Evolutionary conservation across 2,797 vertebrate genomes (phyloP).

Genomic region (Pempheris klunzingeri): DNA sequence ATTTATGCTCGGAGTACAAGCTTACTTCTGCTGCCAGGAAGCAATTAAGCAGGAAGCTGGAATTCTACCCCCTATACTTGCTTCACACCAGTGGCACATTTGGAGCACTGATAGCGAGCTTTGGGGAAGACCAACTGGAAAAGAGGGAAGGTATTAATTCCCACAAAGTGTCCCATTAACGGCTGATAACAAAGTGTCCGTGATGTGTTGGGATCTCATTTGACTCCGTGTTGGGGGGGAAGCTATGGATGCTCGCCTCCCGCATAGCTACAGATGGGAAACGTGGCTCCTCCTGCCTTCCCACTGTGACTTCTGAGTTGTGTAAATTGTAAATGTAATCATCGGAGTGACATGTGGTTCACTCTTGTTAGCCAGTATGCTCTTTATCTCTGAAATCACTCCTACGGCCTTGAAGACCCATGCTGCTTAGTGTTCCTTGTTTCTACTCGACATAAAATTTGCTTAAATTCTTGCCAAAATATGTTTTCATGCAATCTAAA

Average conservation of each 20-base stretch:
- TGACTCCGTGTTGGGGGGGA: conserved; percentile 46
- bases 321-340: conserved; percentile 19
- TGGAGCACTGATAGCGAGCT: conserved; percentile 54
- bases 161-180: conserved; percentile 66
- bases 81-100: conserved; percentile 50
- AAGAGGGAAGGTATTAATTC: conserved; percentile 54
- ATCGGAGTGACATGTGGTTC: conserved; percentile 1
- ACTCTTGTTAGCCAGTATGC: not conserved
- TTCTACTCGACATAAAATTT: not conserved
- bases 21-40: conserved; percentile 77
- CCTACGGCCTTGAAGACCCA: not conserved
- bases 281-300: not conserved
- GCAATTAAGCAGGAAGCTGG: conserved; percentile 77
- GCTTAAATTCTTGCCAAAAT: not conserved
- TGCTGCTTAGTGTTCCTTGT: not conserved
- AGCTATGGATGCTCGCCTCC: conserved; percentile 35
- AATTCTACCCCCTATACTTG: conserved; percentile 48
- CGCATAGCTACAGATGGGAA: conserved; percentile 27
- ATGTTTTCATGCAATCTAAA: not conserved
- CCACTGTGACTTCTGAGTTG: conserved; percentile 34
- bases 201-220: conserved; percentile 51
- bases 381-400: not conserved
- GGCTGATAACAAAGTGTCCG: conserved; percentile 59
- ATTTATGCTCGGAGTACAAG: conserved; percentile 78
- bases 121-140: conserved; percentile 41